Evolutionary conservation across 2,888 invertebrate genomes (phyloP).

Genomic region (Heliconius erato): DNA sequence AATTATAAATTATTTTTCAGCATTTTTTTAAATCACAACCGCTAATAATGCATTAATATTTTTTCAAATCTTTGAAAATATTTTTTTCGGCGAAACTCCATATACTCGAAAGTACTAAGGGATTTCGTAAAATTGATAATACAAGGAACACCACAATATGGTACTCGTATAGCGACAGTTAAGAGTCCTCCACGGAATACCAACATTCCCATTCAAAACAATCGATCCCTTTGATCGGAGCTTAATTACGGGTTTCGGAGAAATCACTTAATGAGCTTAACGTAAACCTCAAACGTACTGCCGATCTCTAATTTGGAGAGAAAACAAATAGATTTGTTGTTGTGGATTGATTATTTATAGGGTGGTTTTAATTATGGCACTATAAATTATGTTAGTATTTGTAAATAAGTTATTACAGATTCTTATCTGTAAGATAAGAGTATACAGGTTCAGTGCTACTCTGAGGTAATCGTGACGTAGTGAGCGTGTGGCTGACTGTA

Average conservation of each 20-base stretch:
- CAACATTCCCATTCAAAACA: conserved; percentile 73
- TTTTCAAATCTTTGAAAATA: no score
- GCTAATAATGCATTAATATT: no score
- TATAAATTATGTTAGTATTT: neutral
- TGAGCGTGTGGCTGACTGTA: neutral
- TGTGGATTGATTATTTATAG: conserved; percentile 17
- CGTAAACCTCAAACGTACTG: conserved; percentile 54
- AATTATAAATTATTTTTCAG: no score
- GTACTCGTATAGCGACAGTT: conserved; percentile 49
- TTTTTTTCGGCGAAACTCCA: conserved; percentile 21
- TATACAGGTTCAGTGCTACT: neutral
- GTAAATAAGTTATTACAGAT: neutral
- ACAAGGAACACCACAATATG: conserved; percentile 51
- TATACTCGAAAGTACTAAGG: neutral
- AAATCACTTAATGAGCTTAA: conserved; percentile 80
- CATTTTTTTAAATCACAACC: neutral
- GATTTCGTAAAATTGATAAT: conserved; percentile 30
- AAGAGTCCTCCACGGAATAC: conserved; percentile 60
- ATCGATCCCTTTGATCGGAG: conserved; percentile 75
- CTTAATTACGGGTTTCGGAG: conserved; percentile 73
- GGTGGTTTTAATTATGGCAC: neutral
- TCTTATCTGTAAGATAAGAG: no score
- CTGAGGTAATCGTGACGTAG: no score
- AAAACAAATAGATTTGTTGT: conserved; percentile 37
- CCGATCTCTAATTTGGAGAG: conserved; percentile 35